These are phyloP conservation scores for Falco cherrug DNA, from an alignment of 2,797 vertebrate genomes.

Conservation along the genomic window DNA sequence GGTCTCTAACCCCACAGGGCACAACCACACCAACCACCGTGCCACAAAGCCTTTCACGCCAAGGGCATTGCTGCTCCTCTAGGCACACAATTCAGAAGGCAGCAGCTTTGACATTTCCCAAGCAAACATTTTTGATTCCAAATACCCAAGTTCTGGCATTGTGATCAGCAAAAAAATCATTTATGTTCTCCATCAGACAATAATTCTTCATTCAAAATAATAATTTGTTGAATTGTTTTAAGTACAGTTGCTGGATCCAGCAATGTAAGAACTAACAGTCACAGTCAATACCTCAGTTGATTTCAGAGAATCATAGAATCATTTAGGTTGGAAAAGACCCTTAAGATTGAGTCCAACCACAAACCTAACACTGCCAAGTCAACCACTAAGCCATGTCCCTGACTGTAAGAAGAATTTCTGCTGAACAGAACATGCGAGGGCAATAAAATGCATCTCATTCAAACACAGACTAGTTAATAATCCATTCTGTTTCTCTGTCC, in stretches of 20 bases:
- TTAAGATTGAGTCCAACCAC: too few species aligned
- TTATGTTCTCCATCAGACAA: neutral
- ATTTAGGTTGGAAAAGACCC: too few species aligned
- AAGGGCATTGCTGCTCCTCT: neutral
- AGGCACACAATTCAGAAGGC: neutral
- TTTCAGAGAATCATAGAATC: neutral
- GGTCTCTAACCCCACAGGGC: neutral
- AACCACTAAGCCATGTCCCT: neutral
- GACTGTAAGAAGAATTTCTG: neutral
- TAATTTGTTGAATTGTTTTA: neutral
- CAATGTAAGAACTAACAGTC: conserved; percentile 1
- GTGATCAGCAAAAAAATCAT: neutral
- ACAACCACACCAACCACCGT: neutral
- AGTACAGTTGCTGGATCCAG: neutral
- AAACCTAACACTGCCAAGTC: too few species aligned
- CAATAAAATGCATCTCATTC: neutral
- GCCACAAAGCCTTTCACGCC: neutral
- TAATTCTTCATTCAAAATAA: neutral
- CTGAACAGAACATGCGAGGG: neutral
- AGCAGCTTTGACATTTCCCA: neutral
- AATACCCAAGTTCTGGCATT: neutral
- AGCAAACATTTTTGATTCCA: neutral
- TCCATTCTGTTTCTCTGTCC: neutral
- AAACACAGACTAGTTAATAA: neutral
- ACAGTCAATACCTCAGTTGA: neutral